Conservation (phyloP, 1,140 invertebrate species). For the Drosophila orosa region DNA sequence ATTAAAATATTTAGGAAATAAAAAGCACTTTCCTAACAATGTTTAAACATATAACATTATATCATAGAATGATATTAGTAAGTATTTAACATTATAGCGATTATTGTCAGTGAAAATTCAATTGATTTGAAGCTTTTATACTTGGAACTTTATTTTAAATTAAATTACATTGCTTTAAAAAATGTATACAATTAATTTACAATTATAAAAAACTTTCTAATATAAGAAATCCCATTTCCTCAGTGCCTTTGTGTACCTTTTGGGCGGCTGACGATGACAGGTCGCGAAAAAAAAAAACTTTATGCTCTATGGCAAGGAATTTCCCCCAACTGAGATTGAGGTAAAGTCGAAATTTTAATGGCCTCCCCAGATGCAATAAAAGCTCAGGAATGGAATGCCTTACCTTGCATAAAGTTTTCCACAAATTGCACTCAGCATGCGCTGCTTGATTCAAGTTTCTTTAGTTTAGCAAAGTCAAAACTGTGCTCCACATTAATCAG, state of each 20-base stretch:
- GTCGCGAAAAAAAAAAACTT: constrained; percentile 24
- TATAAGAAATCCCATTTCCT: not conserved
- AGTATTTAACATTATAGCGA: not conserved
- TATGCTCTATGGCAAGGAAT: constrained; percentile 15
- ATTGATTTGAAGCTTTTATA: not conserved
- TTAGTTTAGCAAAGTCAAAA: constrained; percentile 4
- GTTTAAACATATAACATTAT: no score
- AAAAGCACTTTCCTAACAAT: no score
- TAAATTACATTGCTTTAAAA: not conserved
- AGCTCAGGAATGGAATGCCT: constrained; percentile 24
- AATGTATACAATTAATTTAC: not conserved
- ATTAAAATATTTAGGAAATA: not conserved
- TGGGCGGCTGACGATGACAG: constrained; percentile 32
- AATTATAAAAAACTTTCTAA: not conserved
- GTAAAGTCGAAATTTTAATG: constrained; percentile 74
- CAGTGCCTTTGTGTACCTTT: constrained; percentile 20
- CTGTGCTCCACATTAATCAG: constrained; percentile 43
- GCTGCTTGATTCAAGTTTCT: constrained; percentile 16
- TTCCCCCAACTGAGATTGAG: constrained; percentile 37
- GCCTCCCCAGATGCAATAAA: constrained; percentile 47
- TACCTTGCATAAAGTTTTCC: constrained; percentile 16
- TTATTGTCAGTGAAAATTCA: not conserved
- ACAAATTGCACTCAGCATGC: constrained; percentile 5
- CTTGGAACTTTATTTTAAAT: not conserved
- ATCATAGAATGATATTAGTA: no score